phyloP scores from a whole-genome alignment of 2,113 vertebrate genomes.

The Todiramphus saurophagus region DNA sequence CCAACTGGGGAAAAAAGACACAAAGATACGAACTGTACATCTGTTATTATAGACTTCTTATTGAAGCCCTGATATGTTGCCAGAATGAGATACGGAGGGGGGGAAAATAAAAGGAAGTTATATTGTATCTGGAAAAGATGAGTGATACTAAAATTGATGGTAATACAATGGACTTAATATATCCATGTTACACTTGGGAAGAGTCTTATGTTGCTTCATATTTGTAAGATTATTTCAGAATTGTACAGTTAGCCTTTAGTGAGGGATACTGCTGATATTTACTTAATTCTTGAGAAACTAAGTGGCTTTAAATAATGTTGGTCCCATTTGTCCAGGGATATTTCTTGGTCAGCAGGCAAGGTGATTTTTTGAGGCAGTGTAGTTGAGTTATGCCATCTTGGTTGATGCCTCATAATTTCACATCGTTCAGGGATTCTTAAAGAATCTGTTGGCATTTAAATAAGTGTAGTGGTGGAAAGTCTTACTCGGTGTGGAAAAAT shows the following conservation, averaged over 20 bases:
- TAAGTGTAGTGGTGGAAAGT: not conserved
- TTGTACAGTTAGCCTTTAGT: not conserved
- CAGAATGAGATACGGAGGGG: not conserved
- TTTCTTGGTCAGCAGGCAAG: not conserved
- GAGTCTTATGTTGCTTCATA: accelerated
- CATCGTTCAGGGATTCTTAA: not conserved
- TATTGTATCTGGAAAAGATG: not conserved
- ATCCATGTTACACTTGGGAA: not conserved
- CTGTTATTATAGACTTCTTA: accelerated
- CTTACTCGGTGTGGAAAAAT: not conserved
- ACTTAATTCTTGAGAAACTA: not conserved
- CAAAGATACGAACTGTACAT: not conserved
- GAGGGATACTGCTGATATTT: not conserved
- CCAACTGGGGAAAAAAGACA: not conserved
- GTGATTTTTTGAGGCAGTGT: not conserved
- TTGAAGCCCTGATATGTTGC: not conserved
- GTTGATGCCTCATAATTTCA: not conserved
- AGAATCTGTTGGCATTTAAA: not conserved
- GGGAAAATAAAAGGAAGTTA: not conserved
- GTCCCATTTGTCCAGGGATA: not conserved
- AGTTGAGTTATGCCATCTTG: not conserved
- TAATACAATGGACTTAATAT: not conserved
- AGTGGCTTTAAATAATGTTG: not conserved
- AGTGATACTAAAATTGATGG: not conserved
- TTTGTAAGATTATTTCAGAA: not conserved